phyloP scores from a whole-genome alignment of 2,113 vertebrate genomes.

The Athene noctua region DNA sequence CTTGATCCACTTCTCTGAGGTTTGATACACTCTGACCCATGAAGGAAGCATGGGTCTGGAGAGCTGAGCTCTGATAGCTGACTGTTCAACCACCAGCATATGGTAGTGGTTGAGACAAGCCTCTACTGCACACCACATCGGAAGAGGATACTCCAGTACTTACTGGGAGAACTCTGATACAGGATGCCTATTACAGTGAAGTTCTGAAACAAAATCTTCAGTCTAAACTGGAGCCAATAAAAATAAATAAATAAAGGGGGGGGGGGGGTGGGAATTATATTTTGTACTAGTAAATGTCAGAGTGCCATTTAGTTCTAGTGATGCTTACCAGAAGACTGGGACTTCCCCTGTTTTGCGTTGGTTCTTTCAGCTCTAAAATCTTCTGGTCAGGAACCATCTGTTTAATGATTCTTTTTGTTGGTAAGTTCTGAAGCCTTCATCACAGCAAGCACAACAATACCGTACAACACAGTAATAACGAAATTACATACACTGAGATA shows the following conservation, averaged over 20 bases:
- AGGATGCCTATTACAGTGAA: neutral
- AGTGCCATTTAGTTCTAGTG: neutral
- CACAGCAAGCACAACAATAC: neutral
- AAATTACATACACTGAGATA: neutral
- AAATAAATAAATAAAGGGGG: neutral
- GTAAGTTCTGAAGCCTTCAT: neutral
- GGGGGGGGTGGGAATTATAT: neutral
- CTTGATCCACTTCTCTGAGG: neutral
- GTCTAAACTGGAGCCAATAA: neutral
- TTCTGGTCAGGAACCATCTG: neutral
- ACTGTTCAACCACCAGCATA: neutral
- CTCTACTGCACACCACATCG: neutral
- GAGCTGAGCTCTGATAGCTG: neutral
- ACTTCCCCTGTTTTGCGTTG: neutral
- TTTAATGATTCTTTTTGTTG: neutral
- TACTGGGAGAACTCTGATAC: neutral
- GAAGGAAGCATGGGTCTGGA: neutral
- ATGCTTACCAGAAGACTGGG: neutral
- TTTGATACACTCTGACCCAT: neutral
- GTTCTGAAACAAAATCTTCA: neutral
- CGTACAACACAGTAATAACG: neutral
- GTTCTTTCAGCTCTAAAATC: neutral
- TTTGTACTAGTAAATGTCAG: neutral
- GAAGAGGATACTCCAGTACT: neutral
- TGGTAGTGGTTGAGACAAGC: neutral